These are phyloP conservation scores for Sebastes nivosus DNA, from an alignment of 2,797 vertebrate species.

Conservation along the genomic window DNA sequence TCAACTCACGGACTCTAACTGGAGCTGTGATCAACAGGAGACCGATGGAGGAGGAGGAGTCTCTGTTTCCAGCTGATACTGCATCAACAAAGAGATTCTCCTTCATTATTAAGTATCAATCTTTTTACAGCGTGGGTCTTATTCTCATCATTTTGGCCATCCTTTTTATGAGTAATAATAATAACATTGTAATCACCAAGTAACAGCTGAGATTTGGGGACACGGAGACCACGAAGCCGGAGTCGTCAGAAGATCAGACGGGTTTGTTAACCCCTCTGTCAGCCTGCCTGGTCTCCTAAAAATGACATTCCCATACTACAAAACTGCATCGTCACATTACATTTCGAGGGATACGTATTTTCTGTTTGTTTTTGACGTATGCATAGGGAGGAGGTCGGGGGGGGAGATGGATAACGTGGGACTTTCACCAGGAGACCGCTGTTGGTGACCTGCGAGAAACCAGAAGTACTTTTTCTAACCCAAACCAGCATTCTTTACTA, in stretches of 20 bases:
- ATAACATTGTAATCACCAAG: neutral
- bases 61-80: constrained; percentile 1
- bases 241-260: neutral
- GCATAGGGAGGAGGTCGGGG: too few relatives aligned
- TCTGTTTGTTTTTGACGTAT: neutral
- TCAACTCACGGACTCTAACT: neutral
- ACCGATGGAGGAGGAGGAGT: neutral
- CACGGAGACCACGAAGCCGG: neutral
- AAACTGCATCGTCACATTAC: too few relatives aligned
- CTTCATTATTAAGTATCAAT: neutral
- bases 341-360: too few relatives aligned
- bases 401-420: neutral
- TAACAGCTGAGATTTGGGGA: neutral
- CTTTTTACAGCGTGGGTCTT: neutral
- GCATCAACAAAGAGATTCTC: constrained; percentile 2
- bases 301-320: too few relatives aligned
- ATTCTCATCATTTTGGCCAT: neutral
- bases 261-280: neutral
- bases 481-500: neutral
- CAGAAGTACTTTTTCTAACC: neutral
- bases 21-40: neutral
- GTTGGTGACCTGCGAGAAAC: neutral
- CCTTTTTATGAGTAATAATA: neutral
- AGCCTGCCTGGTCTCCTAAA: neutral
- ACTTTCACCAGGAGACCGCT: too few relatives aligned